A percentile compares a stretch with the other conserved stretches of the same genome.
Conservation (phyloP, 1,140 invertebrate species). For the Drosophila micromelanica region DNA sequence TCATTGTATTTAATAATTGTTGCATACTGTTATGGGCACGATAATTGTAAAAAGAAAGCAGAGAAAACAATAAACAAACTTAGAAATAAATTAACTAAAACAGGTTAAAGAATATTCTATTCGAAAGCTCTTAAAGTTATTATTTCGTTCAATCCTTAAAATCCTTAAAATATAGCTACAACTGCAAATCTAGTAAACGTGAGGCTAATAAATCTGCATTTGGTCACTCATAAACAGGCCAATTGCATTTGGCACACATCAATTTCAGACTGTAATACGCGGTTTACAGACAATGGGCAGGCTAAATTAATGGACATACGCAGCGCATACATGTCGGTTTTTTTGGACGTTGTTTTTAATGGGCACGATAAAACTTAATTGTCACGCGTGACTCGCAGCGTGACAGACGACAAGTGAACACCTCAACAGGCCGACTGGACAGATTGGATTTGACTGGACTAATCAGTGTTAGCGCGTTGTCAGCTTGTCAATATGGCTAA, state of each 20-base stretch:
- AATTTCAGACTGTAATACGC: constrained; percentile 15
- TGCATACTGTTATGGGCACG: too few species aligned
- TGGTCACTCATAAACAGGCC: constrained; percentile 19
- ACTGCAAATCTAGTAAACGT: not conserved
- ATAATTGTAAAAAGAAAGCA: too few species aligned
- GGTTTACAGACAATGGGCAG: not conserved
- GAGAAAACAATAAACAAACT: not conserved
- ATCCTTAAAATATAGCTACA: not conserved
- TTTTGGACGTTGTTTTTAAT: constrained; percentile 26
- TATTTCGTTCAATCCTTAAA: not conserved
- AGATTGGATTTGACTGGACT: not conserved
- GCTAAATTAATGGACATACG: not conserved
- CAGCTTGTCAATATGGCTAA: constrained; percentile 64
- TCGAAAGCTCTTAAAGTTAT: not conserved
- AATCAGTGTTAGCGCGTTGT: constrained; percentile 1
- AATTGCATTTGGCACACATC: constrained; percentile 8
- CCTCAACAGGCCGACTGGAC: constrained; percentile 15
- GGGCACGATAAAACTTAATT: constrained; percentile 28
- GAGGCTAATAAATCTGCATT: constrained; percentile 42
- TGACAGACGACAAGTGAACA: not conserved
- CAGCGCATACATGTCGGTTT: constrained; percentile 5
- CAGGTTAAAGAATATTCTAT: not conserved
- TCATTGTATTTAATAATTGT: too few species aligned
- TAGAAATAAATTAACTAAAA: not conserved
- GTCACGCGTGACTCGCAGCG: constrained; percentile 17